Evolutionary conservation across 1,140 invertebrate species (phyloP), one percentile per base, ranked within the genome.

Genomic region (Magallana gigas): DNA sequence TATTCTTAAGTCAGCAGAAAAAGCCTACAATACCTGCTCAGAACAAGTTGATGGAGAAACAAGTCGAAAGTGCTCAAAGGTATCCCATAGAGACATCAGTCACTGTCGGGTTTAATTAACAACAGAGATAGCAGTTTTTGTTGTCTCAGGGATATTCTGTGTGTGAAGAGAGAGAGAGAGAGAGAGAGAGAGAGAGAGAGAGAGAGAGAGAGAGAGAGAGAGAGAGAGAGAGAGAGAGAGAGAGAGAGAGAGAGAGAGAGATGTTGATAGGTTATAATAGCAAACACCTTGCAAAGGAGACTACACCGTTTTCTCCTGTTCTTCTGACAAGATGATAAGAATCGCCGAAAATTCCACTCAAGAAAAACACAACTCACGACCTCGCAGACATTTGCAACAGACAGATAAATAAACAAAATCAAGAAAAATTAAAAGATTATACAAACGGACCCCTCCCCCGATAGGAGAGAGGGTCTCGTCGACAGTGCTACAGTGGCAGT

Each of bases 131-230:
- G 68, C 23, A 29, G n/a, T 36, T 71, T 1, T 71, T 71, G 23
- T 71, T 11, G 23, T 71, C 36, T 29, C 12, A 36, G 23, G 18
- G 36, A 71, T 29, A 11, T 9, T 29, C 14, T 18, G 68, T 23
- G 23, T 23, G 23, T 23, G 23, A 23, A 8, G 29, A 48, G 56
- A 83, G 56, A 87, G 62, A 87, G 60, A 84, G 64, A 71, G 64
- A 71, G n/a, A 29, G 18, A 29, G 8, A 29, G 18, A 29, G 3
- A 29, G 3, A 60, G 29, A 87, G 18, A 80, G 57, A 64, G 29
- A 83, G 80, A 83, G 8, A 68, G 80, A 83, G 48, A 71, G 85
- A 85, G 48, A 85, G 60, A 85, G 59, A 71, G 68, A 85, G 48
- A 29, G 68, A 57, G 48, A n/a, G 85, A 12, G 7, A n/a, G 29